These are phyloP conservation scores for Venustaconcha ellipsiformis DNA, from an alignment of 1,140 invertebrate species.

Conservation along the genomic window DNA sequence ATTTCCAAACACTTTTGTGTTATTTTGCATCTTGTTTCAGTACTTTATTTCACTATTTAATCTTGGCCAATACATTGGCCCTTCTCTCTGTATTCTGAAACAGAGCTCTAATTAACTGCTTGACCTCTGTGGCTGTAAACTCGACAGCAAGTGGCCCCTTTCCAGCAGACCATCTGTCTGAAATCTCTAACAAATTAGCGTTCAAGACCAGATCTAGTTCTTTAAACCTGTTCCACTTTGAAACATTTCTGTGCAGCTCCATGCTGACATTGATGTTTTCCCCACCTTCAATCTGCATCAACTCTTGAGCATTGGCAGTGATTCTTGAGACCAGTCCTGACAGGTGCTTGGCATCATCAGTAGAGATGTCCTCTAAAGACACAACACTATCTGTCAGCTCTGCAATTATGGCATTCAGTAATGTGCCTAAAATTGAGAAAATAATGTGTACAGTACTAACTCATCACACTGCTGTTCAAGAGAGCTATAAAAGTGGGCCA, in stretches of 20 bases:
- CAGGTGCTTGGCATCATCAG: slow-evolving; percentile 74
- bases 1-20: no score
- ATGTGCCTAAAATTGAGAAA: slow-evolving; percentile 65
- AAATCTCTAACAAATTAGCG: slow-evolving; percentile 86
- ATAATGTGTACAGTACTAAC: background rate
- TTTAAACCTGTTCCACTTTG: slow-evolving; percentile 85
- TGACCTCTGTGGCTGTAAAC: slow-evolving; percentile 86
- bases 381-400: slow-evolving; percentile 75
- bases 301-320: slow-evolving; percentile 71
- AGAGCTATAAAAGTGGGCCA: no score
- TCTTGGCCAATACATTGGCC: slow-evolving; percentile 79
- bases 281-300: slow-evolving; percentile 72
- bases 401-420: slow-evolving; percentile 76
- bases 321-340: slow-evolving; percentile 73
- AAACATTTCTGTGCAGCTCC: slow-evolving; percentile 62
- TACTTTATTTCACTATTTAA: slow-evolving; percentile 60
- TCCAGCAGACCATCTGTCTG: slow-evolving; percentile 91
- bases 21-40: background rate
- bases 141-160: slow-evolving; percentile 88
- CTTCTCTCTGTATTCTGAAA: slow-evolving; percentile 96
- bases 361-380: slow-evolving; percentile 78
- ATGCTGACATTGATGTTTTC: slow-evolving; percentile 34
- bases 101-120: slow-evolving; percentile 88
- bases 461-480: background rate
- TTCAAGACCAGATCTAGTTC: slow-evolving; percentile 86